Evolutionary conservation across 1,140 invertebrate species (phyloP), one percentile per base, ranked within the genome.

Genomic region (Stenopsyche tienmushanensis): DNA sequence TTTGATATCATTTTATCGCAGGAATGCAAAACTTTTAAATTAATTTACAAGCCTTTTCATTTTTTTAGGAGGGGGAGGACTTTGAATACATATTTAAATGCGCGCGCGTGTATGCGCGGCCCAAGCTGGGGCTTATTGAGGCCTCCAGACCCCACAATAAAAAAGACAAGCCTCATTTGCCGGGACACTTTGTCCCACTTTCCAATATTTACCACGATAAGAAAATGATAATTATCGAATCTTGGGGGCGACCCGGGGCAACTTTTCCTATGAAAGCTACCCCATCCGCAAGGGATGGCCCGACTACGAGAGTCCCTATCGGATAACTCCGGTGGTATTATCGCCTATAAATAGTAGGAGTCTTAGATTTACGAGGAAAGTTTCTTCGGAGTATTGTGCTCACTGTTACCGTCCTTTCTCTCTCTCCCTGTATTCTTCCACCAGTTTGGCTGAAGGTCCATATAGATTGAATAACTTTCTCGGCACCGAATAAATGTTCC

Each of bases 191-290:
- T 65, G 67, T 63, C 21, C 63, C 67, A 65, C 45, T 65, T 69
- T 64, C 47, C 57, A 64, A 69, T 69, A 69, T 64, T 69, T 65
- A 42, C 62, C 52, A 24, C 55, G 64, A 69, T 65, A 69, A 69
- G 58, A 64, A 65, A 62, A 65, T 44, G 67, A 66, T 63, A 69
- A 69, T 69, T 65, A 69, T 69, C 67, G 60, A 65, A 68, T 64
- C 64, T 59, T 41, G 58, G 45, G 62, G 55, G 50, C 42, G 60
- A 41, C 52, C 50, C 50, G 29, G 20, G 53, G 57, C 34, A 63
- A 69, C 62, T 69, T 69, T 65, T 17, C 50, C 44, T 55, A 42
- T 58, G 58, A 49, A 59, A 55, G 25, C 54, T 34, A 20, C 26
- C 29, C 59, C 59, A 23, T 62, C 41, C 57, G 50, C 20, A 45